Evolutionary conservation across 2,797 vertebrate genomes (phyloP), one percentile per base, ranked within the genome.

Genomic region (Calcarius lapponicus): DNA sequence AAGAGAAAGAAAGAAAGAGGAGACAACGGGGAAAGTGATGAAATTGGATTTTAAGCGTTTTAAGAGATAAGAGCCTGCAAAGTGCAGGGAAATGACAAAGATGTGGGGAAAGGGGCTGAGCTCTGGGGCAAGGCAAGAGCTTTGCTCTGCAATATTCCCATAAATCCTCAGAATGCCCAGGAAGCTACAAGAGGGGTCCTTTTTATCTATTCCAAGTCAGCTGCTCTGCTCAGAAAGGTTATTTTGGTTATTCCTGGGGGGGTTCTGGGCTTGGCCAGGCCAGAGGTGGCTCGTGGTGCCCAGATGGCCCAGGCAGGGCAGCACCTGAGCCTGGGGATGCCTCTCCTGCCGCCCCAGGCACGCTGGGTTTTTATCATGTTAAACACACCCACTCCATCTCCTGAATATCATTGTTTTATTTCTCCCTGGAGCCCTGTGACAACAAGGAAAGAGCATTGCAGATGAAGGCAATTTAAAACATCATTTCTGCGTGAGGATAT

Each of bases 271-370:
- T 16, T 14, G 82, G 24, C n/a, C 8, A 50, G 82, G 69, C n/a
- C 1, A 5, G 86, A 56, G 93, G 86, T 53, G 83, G 40, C 56
- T 11, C 3, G 0, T 9, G 5, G 65, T 78, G n/a, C 16, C 22
- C 8, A 91, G 92, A 83, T 94, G 95, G 96, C 26, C 7, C 13
- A 48, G 95, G 58, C 1, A 69, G 95, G 91, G 22, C 81, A 36
- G 34, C 70, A 32, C 71, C 71, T 38, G 71, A 85, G 54, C 62
- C 70, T 57, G 43, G 36, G 31, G 17, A 3, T 17, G 34, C 81
- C 53, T 13, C 1, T 16, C 28, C 71, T 45, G 45, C 61, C 36
- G 11, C 81, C 25, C 4, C 36, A 2, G 20, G 60, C 43, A 3
- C 1, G 17, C 0, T 16, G 61, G 13, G 25, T 3, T 50, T 42